Evolutionary conservation across 2,888 invertebrate genomes (phyloP), one percentile per base, ranked within the genome.

Genomic region (Hoplodrina blanda): DNA sequence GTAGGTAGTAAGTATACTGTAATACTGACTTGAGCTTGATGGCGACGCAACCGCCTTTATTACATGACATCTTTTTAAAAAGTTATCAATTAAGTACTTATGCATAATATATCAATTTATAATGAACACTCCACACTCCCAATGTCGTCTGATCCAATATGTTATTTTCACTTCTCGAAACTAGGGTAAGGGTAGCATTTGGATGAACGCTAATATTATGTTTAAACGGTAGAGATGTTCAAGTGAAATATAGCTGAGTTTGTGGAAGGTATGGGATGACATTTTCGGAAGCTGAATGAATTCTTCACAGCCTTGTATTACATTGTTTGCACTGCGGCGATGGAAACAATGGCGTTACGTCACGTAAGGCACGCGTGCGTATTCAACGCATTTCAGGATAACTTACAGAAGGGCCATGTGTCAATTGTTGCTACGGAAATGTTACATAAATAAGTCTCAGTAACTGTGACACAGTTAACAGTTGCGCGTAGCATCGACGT

Each of bases 261-360:
- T 53, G 53, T 50, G 25, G 41, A 50, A n/a, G 20, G 17, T 68
- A 13, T 19, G 44, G 11, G 61, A 17, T 19, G 33, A 25, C 11
- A 46, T 55, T n/a, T 46, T 62, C 10, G 44, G 46, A 57, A 62
- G 20, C n/a, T 66, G 65, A 78, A 82, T 72, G 60, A 78, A 63
- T 78, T 33, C 33, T 82, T 78, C 62, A 33, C 52, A 53, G 53
- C 25, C 62, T 71, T 56, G 73, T 81, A 64, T 53, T 55, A 25
- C 65, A 63, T 75, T 73, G 82, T 81, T 65, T 56, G 50, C 52
- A 52, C 55, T 52, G 68, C n/a, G 17, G 63, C 57, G 33, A 41
- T 66, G 50, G 52, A 62, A 55, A 82, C 83, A 84, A 66, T 70
- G 62, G 69, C 82, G 74, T 69, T 64, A 62, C 54, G 61, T 63